Evolutionary conservation across 2,888 invertebrate species (phyloP).

Genomic region (Mythimna loreyi): DNA sequence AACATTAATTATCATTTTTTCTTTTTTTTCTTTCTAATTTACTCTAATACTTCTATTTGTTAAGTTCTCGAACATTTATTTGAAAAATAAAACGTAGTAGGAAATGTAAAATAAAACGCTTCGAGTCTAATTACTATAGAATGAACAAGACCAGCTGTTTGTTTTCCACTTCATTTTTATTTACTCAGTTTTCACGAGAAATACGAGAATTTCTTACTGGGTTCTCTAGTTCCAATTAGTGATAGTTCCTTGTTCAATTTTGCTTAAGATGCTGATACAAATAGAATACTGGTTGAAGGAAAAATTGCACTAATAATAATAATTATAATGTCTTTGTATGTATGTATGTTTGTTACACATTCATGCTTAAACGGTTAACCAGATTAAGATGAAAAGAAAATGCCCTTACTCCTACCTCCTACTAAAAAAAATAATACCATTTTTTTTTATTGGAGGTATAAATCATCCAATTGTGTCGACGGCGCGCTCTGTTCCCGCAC

Average conservation of each 20-base stretch:
- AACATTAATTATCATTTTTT: no score
- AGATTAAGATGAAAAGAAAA: no score
- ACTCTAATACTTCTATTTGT: no score
- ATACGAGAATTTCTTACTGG: slow-evolving; percentile 4
- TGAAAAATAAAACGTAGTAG: not conserved
- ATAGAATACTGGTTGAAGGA: not conserved
- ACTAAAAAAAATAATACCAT: no score
- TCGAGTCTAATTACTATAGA: slow-evolving; percentile 8
- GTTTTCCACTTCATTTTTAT: slow-evolving; percentile 8
- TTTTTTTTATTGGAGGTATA: no score
- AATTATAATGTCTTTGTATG: no score
- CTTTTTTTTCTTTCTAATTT: no score
- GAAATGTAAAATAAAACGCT: not conserved
- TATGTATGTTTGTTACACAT: no score
- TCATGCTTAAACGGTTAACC: no score
- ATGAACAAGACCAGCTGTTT: not conserved
- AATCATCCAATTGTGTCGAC: no score
- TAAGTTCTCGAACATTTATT: not conserved
- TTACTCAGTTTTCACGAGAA: slow-evolving; percentile 1
- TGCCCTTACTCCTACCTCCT: no score
- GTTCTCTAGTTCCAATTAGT: slow-evolving; percentile 11
- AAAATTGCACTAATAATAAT: not conserved
- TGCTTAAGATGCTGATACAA: not conserved
- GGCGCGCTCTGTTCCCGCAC: no score
- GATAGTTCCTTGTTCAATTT: not conserved